Conservation (phyloP, 2,113 vertebrate genomes). For the Crocuta crocuta region DNA sequence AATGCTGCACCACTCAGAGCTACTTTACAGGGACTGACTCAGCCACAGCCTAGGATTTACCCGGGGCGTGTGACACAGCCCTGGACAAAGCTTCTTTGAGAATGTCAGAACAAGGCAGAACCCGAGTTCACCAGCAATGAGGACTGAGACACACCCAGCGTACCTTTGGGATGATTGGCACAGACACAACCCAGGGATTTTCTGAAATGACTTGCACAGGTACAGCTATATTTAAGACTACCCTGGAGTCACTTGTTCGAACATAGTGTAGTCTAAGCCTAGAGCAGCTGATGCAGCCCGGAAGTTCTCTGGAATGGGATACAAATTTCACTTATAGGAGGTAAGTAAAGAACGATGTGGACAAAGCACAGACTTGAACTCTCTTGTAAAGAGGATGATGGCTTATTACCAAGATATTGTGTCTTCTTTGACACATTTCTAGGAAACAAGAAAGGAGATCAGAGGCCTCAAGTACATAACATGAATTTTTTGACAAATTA, state of each 20-base stretch:
- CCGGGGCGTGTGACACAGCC: background rate
- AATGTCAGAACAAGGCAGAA: background rate
- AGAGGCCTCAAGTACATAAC: background rate
- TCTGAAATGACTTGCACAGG: background rate
- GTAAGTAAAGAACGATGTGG: constrained; percentile 54
- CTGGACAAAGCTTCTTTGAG: background rate
- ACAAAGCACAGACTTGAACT: background rate
- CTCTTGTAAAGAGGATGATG: background rate
- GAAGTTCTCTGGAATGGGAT: background rate
- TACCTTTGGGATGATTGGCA: background rate
- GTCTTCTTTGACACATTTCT: background rate
- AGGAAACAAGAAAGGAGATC: background rate
- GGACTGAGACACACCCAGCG: background rate
- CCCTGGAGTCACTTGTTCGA: background rate
- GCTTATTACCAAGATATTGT: background rate
- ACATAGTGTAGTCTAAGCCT: background rate
- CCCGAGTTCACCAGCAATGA: background rate
- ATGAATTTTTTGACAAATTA: background rate
- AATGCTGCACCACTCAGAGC: background rate
- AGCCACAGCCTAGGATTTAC: background rate
- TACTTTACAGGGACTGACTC: background rate
- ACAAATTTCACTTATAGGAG: background rate
- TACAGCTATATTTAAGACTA: background rate
- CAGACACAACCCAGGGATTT: background rate
- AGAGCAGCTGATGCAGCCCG: background rate